Evolutionary conservation across 2,797 vertebrate species (phyloP).

Genomic region (Lophura swinhoii): DNA sequence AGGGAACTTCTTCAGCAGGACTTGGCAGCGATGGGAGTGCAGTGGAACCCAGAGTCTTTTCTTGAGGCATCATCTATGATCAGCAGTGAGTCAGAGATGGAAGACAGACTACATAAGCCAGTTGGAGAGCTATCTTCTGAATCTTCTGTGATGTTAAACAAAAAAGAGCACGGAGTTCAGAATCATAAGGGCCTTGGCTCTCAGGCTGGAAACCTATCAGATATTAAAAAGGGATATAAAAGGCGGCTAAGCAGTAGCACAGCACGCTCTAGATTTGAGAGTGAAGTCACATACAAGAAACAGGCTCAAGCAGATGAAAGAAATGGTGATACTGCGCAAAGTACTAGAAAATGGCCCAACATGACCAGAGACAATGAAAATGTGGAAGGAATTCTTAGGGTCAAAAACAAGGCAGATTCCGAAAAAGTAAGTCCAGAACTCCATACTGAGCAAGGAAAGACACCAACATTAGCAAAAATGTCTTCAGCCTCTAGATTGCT

Average conservation of each 20-base stretch:
- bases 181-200: neutral
- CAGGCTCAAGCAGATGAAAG: neutral
- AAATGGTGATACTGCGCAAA: neutral
- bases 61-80: slow-evolving; percentile 10
- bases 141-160: slow-evolving; percentile 15
- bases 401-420: neutral
- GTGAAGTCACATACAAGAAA: neutral
- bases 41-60: slow-evolving; percentile 84
- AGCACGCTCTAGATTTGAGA: slow-evolving; percentile 20
- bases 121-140: slow-evolving; percentile 33
- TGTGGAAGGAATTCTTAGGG: neutral
- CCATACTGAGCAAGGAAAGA: slow-evolving; percentile 30
- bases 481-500: neutral
- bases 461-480: slow-evolving; percentile 11
- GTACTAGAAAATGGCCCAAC: slow-evolving; percentile 55
- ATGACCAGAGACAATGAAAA: slow-evolving; percentile 28
- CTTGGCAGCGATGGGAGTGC: slow-evolving; percentile 89
- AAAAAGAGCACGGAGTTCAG: neutral
- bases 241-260: slow-evolving; percentile 29
- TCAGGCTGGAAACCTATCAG: slow-evolving; percentile 12
- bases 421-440: neutral
- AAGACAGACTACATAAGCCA: slow-evolving; percentile 10
- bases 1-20: slow-evolving; percentile 90
- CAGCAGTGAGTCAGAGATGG: slow-evolving; percentile 62
- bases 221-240: slow-evolving; percentile 51